Evolutionary conservation across 2,888 invertebrate species (phyloP).

Genomic region (Tigriopus californicus): DNA sequence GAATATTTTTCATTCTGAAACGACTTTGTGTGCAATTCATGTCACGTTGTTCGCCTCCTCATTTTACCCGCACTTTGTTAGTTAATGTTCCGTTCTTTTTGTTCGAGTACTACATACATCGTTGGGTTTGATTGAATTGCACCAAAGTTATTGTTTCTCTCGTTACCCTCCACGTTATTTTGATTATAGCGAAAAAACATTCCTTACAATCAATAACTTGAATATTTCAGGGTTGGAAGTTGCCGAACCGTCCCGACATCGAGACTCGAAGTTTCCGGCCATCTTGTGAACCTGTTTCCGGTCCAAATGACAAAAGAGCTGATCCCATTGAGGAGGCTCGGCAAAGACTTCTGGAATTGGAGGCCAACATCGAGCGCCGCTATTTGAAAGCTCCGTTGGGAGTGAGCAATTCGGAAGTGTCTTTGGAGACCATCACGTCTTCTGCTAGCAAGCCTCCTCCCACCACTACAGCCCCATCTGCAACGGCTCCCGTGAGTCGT

Average conservation of each 20-base stretch:
- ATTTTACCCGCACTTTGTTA: too few relatives aligned
- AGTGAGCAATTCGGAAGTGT: slow-evolving; percentile 22
- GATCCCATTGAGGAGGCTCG: slow-evolving; percentile 41
- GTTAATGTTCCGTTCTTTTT: background rate
- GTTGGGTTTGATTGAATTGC: slow-evolving; percentile 3
- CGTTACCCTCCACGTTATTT: background rate
- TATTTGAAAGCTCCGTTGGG: slow-evolving; percentile 83
- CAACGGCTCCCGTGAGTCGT: background rate
- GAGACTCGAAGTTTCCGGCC: slow-evolving; percentile 34
- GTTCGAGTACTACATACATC: slow-evolving; percentile 23
- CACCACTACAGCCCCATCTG: slow-evolving; percentile 20
- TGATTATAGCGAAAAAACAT: background rate
- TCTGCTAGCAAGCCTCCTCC: slow-evolving; percentile 22
- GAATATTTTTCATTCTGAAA: too few relatives aligned
- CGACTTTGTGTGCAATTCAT: too few relatives aligned
- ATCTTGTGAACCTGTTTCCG: slow-evolving; percentile 22
- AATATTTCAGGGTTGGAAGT: slow-evolving; percentile 45
- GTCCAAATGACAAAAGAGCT: slow-evolving; percentile 20
- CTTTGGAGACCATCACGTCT: slow-evolving; percentile 3
- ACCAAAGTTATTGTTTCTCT: background rate
- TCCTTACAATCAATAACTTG: background rate
- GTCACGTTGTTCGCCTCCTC: too few relatives aligned
- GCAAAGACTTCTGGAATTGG: slow-evolving; percentile 57
- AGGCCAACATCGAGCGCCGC: slow-evolving; percentile 74
- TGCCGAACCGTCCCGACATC: slow-evolving; percentile 42